Base-by-base conservation (phyloP, 1,140 invertebrate species). In the Drosophila tropicalis region DNA sequence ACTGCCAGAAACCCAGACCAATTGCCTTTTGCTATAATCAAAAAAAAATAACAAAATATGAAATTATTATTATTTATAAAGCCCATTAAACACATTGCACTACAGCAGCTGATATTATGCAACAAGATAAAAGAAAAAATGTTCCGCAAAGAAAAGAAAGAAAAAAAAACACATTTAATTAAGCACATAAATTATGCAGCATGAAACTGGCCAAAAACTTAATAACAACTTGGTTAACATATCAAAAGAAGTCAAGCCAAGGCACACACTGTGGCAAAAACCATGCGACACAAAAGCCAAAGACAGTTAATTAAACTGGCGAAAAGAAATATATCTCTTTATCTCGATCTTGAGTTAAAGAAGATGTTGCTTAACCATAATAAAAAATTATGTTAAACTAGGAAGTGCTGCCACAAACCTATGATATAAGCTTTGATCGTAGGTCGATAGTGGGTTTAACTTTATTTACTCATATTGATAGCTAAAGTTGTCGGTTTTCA, bases 201-300 rank as follows among this genome's bases (percentile, higher is more conserved):
- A 60, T 62, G 40, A 82, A 69, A 54, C 60, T 78, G 67, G 75
- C 67, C 75, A 76, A 72, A 69, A 68, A 67, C 40, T 87, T 76
- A 87, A 83, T 86, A 86, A 79, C 79, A 86, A 82, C 69, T 80
- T 79, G 84, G 72, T 79, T 86, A 79, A 83, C 76, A 86, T 72
- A 87, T 76, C 70, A 64, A 58, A 65, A 87, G 76, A 12, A 36
- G 34, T 36, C 34, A 36, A 44, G 44, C 34, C 60, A 57, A 57
- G 57, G 34, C 29, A 76, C 72, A 76, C 72, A 12, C 44, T 44
- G 58, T 76, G 72, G 65, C 15, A 25, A 51, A 51, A 19, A 51
- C 17, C 19, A 22, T 51, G 19, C 19, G 3, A 25, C 13, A 19
- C 2, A 55, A 72, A 22, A 41, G 34, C 34, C 34, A 36, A 12